Percentiles rank a stretch among this genome's conserved stretches.
These are phyloP conservation scores for Podarcis lilfordi DNA, from an alignment of 2,797 vertebrate genomes.

Conservation along the genomic window DNA sequence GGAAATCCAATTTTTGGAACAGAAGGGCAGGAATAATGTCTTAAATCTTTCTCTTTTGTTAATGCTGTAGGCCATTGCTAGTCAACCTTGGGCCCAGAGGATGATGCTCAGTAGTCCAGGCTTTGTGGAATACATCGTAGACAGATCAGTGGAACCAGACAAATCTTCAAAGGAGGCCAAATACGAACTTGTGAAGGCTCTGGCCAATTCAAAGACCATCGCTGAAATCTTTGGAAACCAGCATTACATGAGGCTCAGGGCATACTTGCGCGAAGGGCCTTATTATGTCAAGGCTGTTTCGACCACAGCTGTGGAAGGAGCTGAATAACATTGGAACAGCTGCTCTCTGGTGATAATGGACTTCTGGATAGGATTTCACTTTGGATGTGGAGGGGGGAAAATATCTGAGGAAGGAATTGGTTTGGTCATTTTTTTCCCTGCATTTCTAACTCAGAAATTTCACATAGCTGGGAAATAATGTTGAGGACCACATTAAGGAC, in stretches of 20 bases:
- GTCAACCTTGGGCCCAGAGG: conserved; percentile 93
- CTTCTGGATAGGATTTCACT: conserved; percentile 13
- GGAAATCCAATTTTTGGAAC: neutral
- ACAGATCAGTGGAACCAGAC: conserved; percentile 88
- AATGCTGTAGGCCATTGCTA: conserved; percentile 85
- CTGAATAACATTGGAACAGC: conserved; percentile 77
- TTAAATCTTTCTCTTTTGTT: neutral
- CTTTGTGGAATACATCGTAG: conserved; percentile 93
- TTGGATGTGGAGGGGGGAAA: conserved; percentile 16
- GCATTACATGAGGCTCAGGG: conserved; percentile 88
- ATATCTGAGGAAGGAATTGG: conserved; percentile 39
- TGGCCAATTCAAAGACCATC: conserved; percentile 86
- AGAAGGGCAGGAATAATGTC: neutral
- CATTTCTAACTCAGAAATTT: conserved; percentile 14
- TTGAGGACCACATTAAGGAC: neutral
- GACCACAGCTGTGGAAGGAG: conserved; percentile 88
- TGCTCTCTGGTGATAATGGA: conserved; percentile 5
- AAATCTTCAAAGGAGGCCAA: conserved; percentile 95
- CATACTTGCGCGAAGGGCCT: conserved; percentile 90
- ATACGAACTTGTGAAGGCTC: conserved; percentile 90
- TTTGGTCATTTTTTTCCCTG: neutral
- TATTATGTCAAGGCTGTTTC: conserved; percentile 90
- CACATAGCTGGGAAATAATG: conserved; percentile 31
- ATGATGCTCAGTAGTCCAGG: conserved; percentile 91
- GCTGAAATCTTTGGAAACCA: conserved; percentile 89